phyloP scores from a whole-genome alignment of 2,113 vertebrate genomes.

The Jaculus jaculus region DNA sequence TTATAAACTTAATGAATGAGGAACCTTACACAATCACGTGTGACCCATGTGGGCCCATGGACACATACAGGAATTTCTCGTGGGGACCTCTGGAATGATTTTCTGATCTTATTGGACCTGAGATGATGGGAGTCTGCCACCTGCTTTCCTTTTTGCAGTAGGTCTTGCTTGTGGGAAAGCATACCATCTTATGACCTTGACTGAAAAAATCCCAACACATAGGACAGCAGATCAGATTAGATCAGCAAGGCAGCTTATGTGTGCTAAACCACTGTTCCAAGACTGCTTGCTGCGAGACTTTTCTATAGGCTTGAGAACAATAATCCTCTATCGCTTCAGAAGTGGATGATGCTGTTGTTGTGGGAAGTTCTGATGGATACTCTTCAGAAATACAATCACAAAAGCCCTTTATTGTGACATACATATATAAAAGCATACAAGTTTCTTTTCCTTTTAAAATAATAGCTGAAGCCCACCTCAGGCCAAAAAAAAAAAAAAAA shows the following conservation, averaged over 20 bases:
- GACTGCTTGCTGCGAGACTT: neutral
- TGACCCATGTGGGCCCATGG: neutral
- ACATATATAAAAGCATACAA: neutral
- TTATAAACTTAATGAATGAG: no score
- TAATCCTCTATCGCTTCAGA: neutral
- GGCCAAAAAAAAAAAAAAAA: constrained; percentile 12
- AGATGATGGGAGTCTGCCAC: neutral
- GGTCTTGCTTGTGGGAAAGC: neutral
- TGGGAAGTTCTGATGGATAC: neutral
- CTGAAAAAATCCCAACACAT: neutral
- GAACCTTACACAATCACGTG: neutral
- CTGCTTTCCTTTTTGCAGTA: neutral
- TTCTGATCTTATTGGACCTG: neutral
- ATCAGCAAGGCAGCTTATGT: neutral
- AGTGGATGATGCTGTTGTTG: neutral
- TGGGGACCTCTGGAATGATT: neutral
- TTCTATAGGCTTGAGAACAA: neutral
- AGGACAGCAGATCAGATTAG: neutral
- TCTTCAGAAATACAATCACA: neutral
- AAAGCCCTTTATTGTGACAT: neutral
- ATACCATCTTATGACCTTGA: neutral
- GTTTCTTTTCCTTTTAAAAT: neutral
- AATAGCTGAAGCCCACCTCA: constrained; percentile 8
- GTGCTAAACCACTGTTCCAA: neutral
- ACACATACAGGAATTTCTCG: neutral